Evolutionary conservation across 2,888 invertebrate species (phyloP), one percentile per base, ranked within the genome.

Genomic region (Idaea aversata): DNA sequence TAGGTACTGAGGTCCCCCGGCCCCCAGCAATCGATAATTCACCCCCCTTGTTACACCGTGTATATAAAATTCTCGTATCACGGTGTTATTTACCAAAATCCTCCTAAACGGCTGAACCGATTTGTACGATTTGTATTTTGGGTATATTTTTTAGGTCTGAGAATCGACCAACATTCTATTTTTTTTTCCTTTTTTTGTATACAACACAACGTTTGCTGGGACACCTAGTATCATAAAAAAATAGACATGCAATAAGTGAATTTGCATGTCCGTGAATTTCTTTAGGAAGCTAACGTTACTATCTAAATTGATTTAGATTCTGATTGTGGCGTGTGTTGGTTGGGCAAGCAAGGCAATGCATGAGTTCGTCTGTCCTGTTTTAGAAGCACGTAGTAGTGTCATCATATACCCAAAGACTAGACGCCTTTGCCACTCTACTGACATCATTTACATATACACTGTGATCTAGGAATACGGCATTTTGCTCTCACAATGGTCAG

Each of bases 381-480:
- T 74, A 75, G 73, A 73, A 61, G 61, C 69, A 69, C 67, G 74
- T 81, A 81, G 80, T 79, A 76, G 79, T 79, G 74, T 69, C 76
- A 75, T 74, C 75, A 75, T 72, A 74, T 77, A 80, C 73, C 70
- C 75, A 71, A 74, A 75, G 81, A 74, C 76, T 76, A 77, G 82
- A 78, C 85, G 83, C 80, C 69, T 69, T 70, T 72, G 75, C 72
- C 73, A 72, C 74, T 63, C 62, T 65, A 65, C 13, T 47, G 47
- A 47, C 47, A 47, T 47, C 47, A 47, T 47, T 47, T 47, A 47
- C 47, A 47, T 47, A 47, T 13, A 47, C 47, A 47, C 47, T 47
- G 47, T 47, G 47, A 47, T 13, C 13, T 47, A 47, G 47, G 47
- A 47, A 47, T 47, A 47, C 47, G 13, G 47, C 47, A 47, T 10